A percentile compares a stretch with the other conserved stretches of the same genome.
Conservation (phyloP, 1,140 invertebrate species). For the Pseudomyrmex concolor region DNA sequence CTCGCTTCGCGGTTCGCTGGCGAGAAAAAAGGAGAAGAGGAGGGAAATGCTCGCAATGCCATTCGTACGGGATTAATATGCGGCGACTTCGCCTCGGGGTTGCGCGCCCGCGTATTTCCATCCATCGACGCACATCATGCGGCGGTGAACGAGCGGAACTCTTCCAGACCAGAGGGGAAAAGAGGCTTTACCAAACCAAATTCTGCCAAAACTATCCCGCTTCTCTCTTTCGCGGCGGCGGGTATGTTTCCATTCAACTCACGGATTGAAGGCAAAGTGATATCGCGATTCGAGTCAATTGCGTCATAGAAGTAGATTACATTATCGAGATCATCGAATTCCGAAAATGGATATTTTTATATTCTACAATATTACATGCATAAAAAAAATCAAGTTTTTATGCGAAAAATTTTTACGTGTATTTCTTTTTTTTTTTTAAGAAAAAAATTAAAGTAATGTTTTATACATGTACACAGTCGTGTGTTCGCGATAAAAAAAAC, state of each 20-base stretch:
- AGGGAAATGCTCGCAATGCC: conserved; percentile 22
- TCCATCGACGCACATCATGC: conserved; percentile 29
- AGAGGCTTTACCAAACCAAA: neutral
- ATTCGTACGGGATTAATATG: conserved; percentile 54
- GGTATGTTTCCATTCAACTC: conserved; percentile 3
- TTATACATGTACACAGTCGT: neutral
- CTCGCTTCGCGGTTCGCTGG: conserved; percentile 3
- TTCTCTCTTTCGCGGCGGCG: neutral
- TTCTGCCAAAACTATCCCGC: neutral
- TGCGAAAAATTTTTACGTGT: too few relatives aligned
- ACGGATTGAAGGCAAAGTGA: conserved; percentile 7
- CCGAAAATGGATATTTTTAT: conserved; percentile 5
- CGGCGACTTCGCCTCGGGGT: conserved; percentile 40
- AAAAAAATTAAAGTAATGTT: too few relatives aligned
- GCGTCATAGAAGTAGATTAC: neutral
- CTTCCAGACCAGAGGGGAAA: neutral
- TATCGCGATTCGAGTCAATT: conserved; percentile 3
- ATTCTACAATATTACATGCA: too few relatives aligned
- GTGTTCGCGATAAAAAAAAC: neutral
- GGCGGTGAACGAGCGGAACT: neutral
- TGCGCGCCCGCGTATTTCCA: conserved; percentile 41
- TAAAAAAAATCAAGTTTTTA: too few relatives aligned
- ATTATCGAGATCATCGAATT: conserved; percentile 28
- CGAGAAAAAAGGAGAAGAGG: neutral
- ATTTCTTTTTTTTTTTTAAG: too few relatives aligned